A percentile compares a stretch with the other conserved stretches of the same genome.
These are phyloP conservation scores for Heterodera carotae DNA, from an alignment of 1,140 invertebrate species.

Conservation along the genomic window DNA sequence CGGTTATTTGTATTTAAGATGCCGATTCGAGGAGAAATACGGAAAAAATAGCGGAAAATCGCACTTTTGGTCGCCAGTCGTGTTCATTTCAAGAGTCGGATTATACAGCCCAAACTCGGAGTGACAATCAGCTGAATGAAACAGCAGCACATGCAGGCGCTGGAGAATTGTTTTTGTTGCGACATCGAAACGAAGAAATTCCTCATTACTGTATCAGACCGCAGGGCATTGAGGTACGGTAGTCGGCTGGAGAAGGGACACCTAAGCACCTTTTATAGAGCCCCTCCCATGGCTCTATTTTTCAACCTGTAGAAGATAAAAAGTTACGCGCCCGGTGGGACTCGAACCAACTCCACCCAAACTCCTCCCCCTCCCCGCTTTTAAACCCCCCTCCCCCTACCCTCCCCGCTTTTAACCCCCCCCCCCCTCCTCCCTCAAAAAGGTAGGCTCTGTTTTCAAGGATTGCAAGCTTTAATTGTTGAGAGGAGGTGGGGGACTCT, in stretches of 20 bases:
- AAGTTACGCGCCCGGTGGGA: too few species aligned
- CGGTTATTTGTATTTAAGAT: not conserved
- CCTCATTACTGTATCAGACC: constrained; percentile 21
- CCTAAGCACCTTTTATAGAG: not conserved
- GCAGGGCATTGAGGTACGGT: constrained; percentile 12
- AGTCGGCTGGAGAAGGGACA: not conserved
- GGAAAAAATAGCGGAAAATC: not conserved
- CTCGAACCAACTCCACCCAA: too few species aligned
- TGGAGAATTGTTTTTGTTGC: constrained; percentile 16
- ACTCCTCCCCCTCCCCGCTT: too few species aligned
- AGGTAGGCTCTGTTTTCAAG: too few species aligned
- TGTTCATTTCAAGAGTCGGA: not conserved
- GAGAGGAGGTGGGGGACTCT: too few species aligned
- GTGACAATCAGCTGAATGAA: not conserved
- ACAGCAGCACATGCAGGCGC: not conserved
- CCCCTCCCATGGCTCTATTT: too few species aligned
- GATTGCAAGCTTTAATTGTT: too few species aligned
- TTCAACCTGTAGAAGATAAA: too few species aligned
- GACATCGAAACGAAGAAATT: constrained; percentile 8
- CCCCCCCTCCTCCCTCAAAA: too few species aligned
- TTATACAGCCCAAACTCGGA: not conserved
- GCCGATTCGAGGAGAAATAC: not conserved
- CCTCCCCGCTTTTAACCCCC: too few species aligned
- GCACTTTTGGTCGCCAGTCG: not conserved
- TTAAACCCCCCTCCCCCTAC: too few species aligned